Evolutionary conservation across 2,888 invertebrate species (phyloP).

Genomic region (Pollenia amentaria): DNA sequence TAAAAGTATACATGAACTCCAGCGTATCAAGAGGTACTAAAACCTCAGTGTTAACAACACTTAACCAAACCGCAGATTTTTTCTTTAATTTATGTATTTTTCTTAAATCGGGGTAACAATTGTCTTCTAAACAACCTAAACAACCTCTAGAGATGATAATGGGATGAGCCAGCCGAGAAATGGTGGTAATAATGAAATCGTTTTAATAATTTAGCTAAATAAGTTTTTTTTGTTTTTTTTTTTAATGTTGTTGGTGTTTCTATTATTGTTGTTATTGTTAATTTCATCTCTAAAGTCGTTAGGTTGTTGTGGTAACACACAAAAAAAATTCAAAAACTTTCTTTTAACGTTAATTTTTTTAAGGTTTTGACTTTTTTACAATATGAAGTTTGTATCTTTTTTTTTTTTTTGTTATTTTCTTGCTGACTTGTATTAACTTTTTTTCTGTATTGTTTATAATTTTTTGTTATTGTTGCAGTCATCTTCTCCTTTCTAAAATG

Average conservation of each 20-base stretch:
- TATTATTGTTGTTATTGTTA: slow-evolving; percentile 39
- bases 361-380: slow-evolving; percentile 67
- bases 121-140: slow-evolving; percentile 37
- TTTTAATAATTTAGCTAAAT: slow-evolving; percentile 36
- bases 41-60: too few relatives aligned
- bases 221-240: slow-evolving; percentile 17
- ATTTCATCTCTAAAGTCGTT: slow-evolving; percentile 61
- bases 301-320: slow-evolving; percentile 60
- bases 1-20: too few relatives aligned
- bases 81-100: neutral
- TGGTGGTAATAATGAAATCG: slow-evolving; percentile 46
- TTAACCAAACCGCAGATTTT: neutral
- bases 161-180: slow-evolving; percentile 53
- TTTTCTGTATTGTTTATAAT: slow-evolving; percentile 6
- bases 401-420: slow-evolving; percentile 17
- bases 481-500: slow-evolving; percentile 59
- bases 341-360: slow-evolving; percentile 74
- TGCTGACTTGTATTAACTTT: slow-evolving; percentile 11
- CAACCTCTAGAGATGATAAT: slow-evolving; percentile 61
- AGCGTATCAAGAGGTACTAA: too few relatives aligned
- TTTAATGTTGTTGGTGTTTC: neutral
- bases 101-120: neutral
- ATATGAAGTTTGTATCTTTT: slow-evolving; percentile 25
- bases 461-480: slow-evolving; percentile 14
- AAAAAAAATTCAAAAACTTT: slow-evolving; percentile 68